Conservation (phyloP, 2,797 vertebrate genomes). For the Gadopsis marmoratus region DNA sequence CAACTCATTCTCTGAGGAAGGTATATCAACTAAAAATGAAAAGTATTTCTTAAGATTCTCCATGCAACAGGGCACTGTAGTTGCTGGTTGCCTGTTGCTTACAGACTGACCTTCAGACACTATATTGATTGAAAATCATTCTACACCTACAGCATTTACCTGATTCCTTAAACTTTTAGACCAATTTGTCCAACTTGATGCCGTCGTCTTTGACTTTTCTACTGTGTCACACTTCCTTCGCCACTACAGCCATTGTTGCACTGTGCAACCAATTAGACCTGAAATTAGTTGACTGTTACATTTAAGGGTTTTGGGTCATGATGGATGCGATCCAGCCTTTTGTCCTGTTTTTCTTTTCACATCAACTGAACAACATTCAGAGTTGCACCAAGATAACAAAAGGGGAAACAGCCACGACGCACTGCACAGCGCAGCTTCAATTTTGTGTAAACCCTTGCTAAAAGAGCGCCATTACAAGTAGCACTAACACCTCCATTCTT, state of each 20-base stretch:
- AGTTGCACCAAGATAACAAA: conserved; percentile 35
- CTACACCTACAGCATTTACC: not conserved
- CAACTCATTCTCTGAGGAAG: not conserved
- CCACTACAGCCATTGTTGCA: not conserved
- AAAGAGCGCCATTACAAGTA: conserved; percentile 58
- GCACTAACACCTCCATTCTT: conserved; percentile 38
- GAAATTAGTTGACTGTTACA: not conserved
- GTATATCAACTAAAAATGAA: not conserved
- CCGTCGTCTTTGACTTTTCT: no score
- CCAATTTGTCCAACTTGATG: not conserved
- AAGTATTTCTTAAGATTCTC: not conserved
- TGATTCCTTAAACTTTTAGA: not conserved
- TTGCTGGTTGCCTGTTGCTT: not conserved
- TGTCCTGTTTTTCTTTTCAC: not conserved
- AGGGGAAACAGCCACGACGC: conserved; percentile 13
- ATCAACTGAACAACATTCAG: conserved; percentile 44
- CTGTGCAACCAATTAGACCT: conserved; percentile 12
- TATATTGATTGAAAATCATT: conserved; percentile 7
- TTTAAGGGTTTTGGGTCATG: conserved; percentile 9
- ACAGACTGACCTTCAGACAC: not conserved
- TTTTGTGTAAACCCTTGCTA: conserved; percentile 51
- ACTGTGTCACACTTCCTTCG: not conserved
- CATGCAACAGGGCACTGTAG: not conserved
- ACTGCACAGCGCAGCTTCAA: conserved; percentile 26
- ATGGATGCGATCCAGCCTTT: conserved; percentile 15